A percentile compares a stretch with the other conserved stretches of the same genome.
Evolutionary conservation across 2,113 vertebrate species (phyloP).

Genomic region (Condylura cristata): DNA sequence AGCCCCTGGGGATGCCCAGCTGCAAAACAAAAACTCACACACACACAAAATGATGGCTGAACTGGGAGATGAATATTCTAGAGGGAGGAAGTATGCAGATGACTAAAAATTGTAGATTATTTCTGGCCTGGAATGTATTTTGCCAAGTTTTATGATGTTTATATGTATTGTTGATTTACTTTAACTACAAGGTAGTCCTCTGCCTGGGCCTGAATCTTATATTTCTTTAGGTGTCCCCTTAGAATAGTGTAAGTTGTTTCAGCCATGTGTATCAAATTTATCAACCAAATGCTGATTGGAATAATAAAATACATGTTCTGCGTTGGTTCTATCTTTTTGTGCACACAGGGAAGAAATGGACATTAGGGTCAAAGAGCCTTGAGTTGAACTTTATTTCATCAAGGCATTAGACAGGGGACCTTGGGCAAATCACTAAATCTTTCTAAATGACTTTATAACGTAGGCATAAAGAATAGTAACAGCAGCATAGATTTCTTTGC

Average conservation of each 20-base stretch:
- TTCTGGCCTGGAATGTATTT: background rate
- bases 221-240: background rate
- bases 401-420: background rate
- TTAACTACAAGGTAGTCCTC: background rate
- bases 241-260: constrained; percentile 1
- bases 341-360: background rate
- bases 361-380: background rate
- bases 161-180: background rate
- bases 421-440: background rate
- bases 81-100: constrained; percentile 38
- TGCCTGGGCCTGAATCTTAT: background rate
- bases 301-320: background rate
- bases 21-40: constrained; percentile 46
- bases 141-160: background rate
- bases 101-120: background rate
- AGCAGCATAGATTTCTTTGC: background rate
- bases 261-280: background rate
- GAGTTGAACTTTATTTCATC: background rate
- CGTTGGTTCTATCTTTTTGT: background rate
- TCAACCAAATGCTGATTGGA: background rate
- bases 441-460: background rate
- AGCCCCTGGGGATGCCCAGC: constrained; percentile 4
- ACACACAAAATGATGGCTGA: background rate
- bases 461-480: background rate
- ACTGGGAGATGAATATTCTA: constrained; percentile 50